Conservation (phyloP, 2,797 vertebrate genomes). For the Eleutherodactylus coqui region DNA sequence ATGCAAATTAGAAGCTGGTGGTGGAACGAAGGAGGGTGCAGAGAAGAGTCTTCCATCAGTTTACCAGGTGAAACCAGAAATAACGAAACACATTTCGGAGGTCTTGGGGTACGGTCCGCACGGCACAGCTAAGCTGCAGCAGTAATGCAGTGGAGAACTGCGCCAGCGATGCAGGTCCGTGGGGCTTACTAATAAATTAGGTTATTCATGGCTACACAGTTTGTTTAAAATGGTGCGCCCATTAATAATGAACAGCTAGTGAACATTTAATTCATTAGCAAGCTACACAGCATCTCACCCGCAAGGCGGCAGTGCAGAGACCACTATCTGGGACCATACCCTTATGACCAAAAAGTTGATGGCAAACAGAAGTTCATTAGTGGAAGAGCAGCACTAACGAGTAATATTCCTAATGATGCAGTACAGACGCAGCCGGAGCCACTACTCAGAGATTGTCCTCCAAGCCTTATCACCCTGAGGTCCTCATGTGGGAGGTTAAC, state of each 20-base stretch:
- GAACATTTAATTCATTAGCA: too few relatives aligned
- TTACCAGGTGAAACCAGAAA: constrained; percentile 50
- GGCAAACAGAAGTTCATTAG: constrained; percentile 47
- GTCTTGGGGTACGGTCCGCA: too few relatives aligned
- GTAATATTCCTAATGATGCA: background rate
- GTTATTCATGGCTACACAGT: too few relatives aligned
- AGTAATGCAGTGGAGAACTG: too few relatives aligned
- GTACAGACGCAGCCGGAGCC: background rate
- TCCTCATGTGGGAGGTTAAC: background rate
- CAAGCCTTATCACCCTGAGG: background rate
- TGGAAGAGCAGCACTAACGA: background rate
- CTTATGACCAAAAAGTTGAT: constrained; percentile 29
- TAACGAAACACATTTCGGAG: constrained; percentile 40
- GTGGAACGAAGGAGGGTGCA: background rate
- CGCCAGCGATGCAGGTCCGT: too few relatives aligned
- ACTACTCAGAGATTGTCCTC: background rate
- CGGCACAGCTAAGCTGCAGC: too few relatives aligned
- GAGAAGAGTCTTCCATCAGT: constrained; percentile 20
- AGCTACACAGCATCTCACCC: too few relatives aligned
- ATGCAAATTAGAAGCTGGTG: constrained; percentile 11
- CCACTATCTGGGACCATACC: too few relatives aligned
- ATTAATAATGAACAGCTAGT: too few relatives aligned
- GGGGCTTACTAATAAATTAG: too few relatives aligned
- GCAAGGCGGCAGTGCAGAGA: too few relatives aligned
- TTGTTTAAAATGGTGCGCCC: too few relatives aligned